Base-by-base conservation (phyloP, 2,888 invertebrate species). In the Rhaphigaster nebulosa region DNA sequence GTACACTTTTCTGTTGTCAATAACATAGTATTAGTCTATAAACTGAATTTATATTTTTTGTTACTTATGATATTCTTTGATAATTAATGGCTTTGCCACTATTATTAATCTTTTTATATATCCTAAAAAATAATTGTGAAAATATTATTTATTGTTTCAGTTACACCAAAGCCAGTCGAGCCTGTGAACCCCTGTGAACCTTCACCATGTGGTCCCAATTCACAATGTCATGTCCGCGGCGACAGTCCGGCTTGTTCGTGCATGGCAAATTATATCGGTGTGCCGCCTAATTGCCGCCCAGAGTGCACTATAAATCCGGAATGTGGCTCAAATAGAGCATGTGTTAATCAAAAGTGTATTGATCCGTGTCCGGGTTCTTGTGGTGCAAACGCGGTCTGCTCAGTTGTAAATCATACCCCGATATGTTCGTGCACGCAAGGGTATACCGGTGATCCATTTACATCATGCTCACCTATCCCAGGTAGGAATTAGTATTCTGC, bases 181-280 rank as follows among this genome's bases (percentile, higher is more conserved):
- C 92, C 92, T 56, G 94, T 92, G 87, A 95, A 95, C 92, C 96
- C 96, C 23, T 96, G 96, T 92, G 94, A 95, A 88, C 97, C 97
- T 90, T 95, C 96, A 92, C 96, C 96, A 56, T 97, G 97, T 93
- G 97, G 97, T 92, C 95, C 96, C 87, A 96, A 96, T 93, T 94
- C 96, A 29, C 94, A 96, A 92, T 97, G 97, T 93, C 95, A 96
- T 93, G 95, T 95, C 90, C 94, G 84, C 1, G 91, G 91, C 13
- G 91, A 91, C 34, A 91, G 90, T 65, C 92, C 93, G 26, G 92
- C 92, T 65, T 93, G 93, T 88, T 92, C 93, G 18, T 93, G 93
- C 90, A 91, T 91, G 87, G 88, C 91, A 38, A 92, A 92, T 80
- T 93, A 92, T 91, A 92, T 93, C 84, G 93, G 93, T n/a, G 84